Evolutionary conservation across 2,113 vertebrate species (phyloP), one percentile per base, ranked within the genome.

Genomic region (Sorex fumeus): DNA sequence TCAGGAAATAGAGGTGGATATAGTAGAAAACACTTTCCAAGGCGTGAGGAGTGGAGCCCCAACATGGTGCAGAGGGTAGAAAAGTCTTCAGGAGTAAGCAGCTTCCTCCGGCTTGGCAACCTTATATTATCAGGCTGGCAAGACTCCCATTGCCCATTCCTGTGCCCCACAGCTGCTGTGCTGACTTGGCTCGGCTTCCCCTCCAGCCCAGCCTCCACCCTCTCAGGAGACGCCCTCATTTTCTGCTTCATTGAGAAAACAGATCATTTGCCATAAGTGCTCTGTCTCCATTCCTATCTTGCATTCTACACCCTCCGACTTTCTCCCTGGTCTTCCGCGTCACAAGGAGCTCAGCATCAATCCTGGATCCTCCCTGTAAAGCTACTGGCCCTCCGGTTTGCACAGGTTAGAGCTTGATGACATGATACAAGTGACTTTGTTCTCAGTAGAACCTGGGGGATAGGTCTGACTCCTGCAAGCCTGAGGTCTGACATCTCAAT

Each of bases 241-340:
- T 94, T 93, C 88, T 89, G 84, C 91, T 92, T 95, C 93, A 89
- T 0, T 89, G 94, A 95, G 74, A 87, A 93, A 88, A 76, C 0
- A 93, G 76, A 96, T 74, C 19, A 75, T 64, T 72, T 80, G 53
- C 80, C 75, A 77, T 53, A 72, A 87, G 40, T 2, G 7, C 53
- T 93, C 64, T 53, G 18, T 83, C 62, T 90, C 80, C 36, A 19
- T 84, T 80, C 71, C 84, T 18, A 64, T 30, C 69, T 23, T 36
- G 66, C 19, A 62, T 30, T 27, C 67, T 60, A 57, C n/a, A 87
- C 64, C 9, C 34, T 50, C 66, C 36, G n/a, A n/a, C 32, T 64
- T 75, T 62, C 36, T 28, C 50, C 9, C 47, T 71, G 64, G 57
- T 66, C 57, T 90, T 9, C 6, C 0, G 3, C 76, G 70, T 82